Base-by-base conservation (phyloP, 2,888 invertebrate species). In the Limenitis camilla region DNA sequence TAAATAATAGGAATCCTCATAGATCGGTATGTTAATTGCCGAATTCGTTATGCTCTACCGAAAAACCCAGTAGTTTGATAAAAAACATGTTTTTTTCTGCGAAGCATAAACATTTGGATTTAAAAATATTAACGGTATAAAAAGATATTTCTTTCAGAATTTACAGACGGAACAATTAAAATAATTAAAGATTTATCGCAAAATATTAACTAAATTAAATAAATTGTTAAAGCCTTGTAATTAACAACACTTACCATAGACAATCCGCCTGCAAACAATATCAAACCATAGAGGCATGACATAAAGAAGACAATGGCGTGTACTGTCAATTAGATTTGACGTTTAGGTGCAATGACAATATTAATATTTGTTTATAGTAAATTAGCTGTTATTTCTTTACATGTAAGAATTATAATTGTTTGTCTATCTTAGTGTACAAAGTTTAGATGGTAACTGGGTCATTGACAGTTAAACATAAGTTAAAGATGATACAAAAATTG, bases 401-500 rank as follows among this genome's bases (percentile, higher is more conserved):
- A n/a, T 9, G 5, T 19, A 55, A 49, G 49, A 52, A 40, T 41
- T 31, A 38, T 19, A 52, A 49, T 52, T 10, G 49, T 9, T 39
- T 49, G 48, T 42, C 11, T 41, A 41, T 42, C 32, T 29, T 45
- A 11, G 49, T 45, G 49, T 49, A 40, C 46, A 46, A 33, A 35
- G 40, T 44, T 55, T 40, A 44, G 27, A 33, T 36, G 33, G 30
- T 50, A 49, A 49, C 52, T 49, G 36, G 55, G 53, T 49, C 38
- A 59, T 49, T 52, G 56, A 56, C 55, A 53, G 48, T 41, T 47
- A 52, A 44, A 41, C 51, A 48, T 43, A 39, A 52, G 54, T 58
- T 52, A 55, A 57, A 60, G 30, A 52, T 19, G 45, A 40, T 8
- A 46, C 31, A 40, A 30, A 47, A 33, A 33, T 39, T 52, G 32